Base-by-base conservation (phyloP, 2,113 vertebrate species). In the Fregata magnificens region DNA sequence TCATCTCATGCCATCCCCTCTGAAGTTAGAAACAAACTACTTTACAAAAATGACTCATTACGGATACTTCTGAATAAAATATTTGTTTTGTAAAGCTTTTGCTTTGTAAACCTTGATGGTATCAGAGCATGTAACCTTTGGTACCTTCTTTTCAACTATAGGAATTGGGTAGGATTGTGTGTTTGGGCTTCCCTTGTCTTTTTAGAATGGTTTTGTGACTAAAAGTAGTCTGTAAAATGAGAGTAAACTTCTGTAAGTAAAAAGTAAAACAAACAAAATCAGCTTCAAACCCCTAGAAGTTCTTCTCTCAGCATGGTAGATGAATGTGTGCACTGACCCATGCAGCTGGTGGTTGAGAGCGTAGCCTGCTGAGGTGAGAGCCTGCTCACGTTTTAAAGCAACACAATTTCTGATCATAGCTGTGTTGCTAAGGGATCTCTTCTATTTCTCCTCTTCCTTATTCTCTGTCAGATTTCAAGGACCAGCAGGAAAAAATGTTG, bases 391-490 rank as follows among this genome's bases (percentile, higher is more conserved):
- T 67, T 88, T 83, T 91, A 79, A 90, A 88, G 80, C 69, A 93
- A 90, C 73, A 74, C 50, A 44, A 67, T 87, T 97, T 87, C 80
- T 90, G 38, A 96, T 96, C 78, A 90, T 84, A 81, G 85, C 38
- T 77, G 28, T 90, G 80, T 80, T 92, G 77, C 63, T 79, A 90
- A 76, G 81, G 82, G 79, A 77, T 81, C 10, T n/a, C 31, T 95
- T 26, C 0, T 40, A 21, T 76, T 95, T 74, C 40, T 82, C 17
- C 20, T 42, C n/a, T 66, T 81, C 90, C 40, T 80, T 81, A 73
- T 88, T 91, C 52, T 87, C 49, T 66, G 71, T 70, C 71, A 83
- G 63, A 83, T 86, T 72, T 94, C 79, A 83, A 78, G 92, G 62
- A 70, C 22, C n/a, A 55, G 62, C 13, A 70, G 67, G 34, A 86